Evolutionary conservation across 2,888 invertebrate genomes (phyloP), one percentile per base, ranked within the genome.

Genomic region (Xestia rhomboidea): DNA sequence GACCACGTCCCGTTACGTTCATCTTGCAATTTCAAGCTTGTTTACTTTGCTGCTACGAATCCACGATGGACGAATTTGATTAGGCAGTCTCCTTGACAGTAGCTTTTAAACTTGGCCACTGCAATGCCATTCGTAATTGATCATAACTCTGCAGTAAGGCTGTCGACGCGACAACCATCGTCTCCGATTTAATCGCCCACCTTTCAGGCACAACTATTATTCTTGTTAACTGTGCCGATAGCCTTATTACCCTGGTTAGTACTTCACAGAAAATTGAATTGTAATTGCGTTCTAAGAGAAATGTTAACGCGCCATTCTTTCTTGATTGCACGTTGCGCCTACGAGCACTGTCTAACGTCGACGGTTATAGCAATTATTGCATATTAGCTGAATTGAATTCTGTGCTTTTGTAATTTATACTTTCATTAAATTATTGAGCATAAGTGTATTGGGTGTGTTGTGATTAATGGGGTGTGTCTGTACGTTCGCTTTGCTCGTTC

Each of bases 321-420:
- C 89, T 89, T 90, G 92, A 93, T 93, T 93, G 89, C 90, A 89
- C 89, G 90, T 90, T 90, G 89, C 86, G 89, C 88, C 88, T 84
- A 87, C 89, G 87, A 87, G 83, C 87, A 82, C 78, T 84, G 88
- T 88, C 90, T 89, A 89, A 87, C 83, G 78, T 77, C 83, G 85
- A 87, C 87, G 87, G 89, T 90, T 89, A 88, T 87, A 86, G 90
- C 92, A 93, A 95, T 95, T 95, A 95, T 94, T 93, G 93, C 94
- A 94, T 93, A 95, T 95, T 94, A 95, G 94, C 92, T 91, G 91
- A 94, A 95, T 94, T 93, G 93, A 93, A 92, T 94, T 91, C 91
- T 88, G 84, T 76, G 81, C 79, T 79, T 80, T 77, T 84, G 85
- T 87, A 86, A 90, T 90, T 93, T 93, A 92, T 93, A 92, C 92